These are phyloP conservation scores for Heliconius charithonia DNA, from an alignment of 2,888 invertebrate genomes.

Conservation along the genomic window DNA sequence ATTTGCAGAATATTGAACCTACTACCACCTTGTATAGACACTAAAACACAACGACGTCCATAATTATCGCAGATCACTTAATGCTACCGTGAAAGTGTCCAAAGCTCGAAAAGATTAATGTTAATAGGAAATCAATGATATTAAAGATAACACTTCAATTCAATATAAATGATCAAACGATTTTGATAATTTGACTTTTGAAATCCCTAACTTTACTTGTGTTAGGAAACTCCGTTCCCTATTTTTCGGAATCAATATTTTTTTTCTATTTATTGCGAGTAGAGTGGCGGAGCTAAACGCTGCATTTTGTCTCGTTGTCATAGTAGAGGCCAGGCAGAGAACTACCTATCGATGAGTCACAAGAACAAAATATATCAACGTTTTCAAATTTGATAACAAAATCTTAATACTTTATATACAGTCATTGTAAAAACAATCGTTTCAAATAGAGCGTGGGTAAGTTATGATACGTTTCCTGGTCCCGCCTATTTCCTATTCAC, in stretches of 20 bases:
- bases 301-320: neutral
- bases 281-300: neutral
- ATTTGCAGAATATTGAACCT: too few species aligned
- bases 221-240: neutral
- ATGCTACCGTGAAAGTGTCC: too few species aligned
- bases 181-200: too few species aligned
- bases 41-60: too few species aligned
- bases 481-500: conserved; percentile 20
- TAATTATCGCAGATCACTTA: too few species aligned
- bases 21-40: too few species aligned
- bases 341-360: neutral
- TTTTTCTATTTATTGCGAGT: neutral
- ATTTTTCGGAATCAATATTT: neutral
- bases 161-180: too few species aligned
- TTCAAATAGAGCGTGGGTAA: conserved; percentile 31
- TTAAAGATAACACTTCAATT: too few species aligned
- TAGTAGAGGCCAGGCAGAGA: neutral
- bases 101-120: too few species aligned
- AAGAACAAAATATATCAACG: neutral
- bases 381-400: neutral
- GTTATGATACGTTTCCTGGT: conserved; percentile 35
- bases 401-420: neutral
- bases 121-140: too few species aligned
- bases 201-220: too few species aligned
- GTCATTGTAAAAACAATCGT: conserved; percentile 27